Percentiles rank a stretch among this genome's conserved stretches.
phyloP scores from a whole-genome alignment of 2,888 invertebrate species.

The Pachycephus smyrnensis region DNA sequence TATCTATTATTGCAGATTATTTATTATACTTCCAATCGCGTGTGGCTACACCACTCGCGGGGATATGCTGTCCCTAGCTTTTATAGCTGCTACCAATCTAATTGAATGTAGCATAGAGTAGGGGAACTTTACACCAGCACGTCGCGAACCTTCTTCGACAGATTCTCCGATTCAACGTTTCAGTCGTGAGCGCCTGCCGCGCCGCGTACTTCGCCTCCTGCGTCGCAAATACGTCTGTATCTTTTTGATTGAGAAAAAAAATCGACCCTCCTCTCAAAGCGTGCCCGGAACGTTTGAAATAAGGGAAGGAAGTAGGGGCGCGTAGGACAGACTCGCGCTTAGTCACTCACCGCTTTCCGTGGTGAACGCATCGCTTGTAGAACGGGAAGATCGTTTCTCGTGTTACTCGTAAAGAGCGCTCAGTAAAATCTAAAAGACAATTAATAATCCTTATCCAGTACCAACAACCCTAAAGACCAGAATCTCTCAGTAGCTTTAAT shows the following conservation, averaged over 20 bases:
- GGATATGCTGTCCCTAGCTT: slow-evolving; percentile 10
- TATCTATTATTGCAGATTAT: slow-evolving; percentile 63
- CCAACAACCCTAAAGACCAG: background rate
- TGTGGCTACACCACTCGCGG: slow-evolving; percentile 14
- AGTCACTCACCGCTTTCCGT: background rate
- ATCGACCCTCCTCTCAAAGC: background rate
- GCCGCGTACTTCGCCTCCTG: slow-evolving; percentile 38
- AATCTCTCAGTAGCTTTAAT: background rate
- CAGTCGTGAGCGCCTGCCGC: slow-evolving; percentile 60
- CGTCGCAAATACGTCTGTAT: background rate
- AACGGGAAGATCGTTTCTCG: background rate
- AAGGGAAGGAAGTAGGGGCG: background rate
- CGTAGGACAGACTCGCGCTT: background rate
- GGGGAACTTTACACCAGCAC: background rate
- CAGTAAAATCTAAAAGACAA: background rate
- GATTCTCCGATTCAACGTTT: slow-evolving; percentile 30
- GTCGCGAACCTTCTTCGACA: background rate
- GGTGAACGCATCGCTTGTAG: background rate
- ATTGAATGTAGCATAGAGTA: background rate
- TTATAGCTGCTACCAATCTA: slow-evolving; percentile 2
- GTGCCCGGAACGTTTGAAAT: background rate
- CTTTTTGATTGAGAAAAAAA: background rate
- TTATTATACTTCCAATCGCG: slow-evolving; percentile 50
- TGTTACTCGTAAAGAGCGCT: background rate
- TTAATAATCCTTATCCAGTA: background rate